These are phyloP conservation scores for Ophion ellenae DNA, from an alignment of 2,888 invertebrate genomes.

Conservation along the genomic window DNA sequence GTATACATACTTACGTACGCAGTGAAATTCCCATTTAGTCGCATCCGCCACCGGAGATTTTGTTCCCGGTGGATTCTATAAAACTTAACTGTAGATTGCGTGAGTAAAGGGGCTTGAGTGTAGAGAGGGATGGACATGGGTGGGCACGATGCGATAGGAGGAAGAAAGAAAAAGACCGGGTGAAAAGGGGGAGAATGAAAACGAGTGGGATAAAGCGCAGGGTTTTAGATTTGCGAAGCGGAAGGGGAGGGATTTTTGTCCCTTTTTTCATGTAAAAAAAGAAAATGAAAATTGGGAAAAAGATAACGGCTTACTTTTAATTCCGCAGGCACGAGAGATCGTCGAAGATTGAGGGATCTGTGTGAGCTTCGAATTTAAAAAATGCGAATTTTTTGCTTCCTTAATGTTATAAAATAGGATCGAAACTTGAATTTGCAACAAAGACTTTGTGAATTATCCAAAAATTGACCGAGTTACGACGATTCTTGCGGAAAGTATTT, in stretches of 20 bases:
- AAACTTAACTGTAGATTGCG: conserved; percentile 70
- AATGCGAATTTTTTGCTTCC: too few species aligned
- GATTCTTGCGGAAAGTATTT: too few species aligned
- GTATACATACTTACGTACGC: conserved; percentile 9
- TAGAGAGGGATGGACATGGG: conserved; percentile 32
- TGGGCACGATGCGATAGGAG: conserved; percentile 29
- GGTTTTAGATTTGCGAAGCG: not conserved
- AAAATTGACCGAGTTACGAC: too few species aligned
- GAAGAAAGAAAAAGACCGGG: conserved; percentile 25
- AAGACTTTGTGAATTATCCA: too few species aligned
- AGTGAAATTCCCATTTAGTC: conserved; percentile 58
- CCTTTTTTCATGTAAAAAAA: conserved; percentile 1
- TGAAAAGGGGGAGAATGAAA: conserved; percentile 15
- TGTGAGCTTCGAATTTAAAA: too few species aligned
- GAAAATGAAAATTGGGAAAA: not conserved
- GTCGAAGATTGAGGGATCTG: too few species aligned
- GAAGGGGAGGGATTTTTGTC: not conserved
- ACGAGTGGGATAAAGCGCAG: conserved; percentile 20
- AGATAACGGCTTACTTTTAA: too few species aligned
- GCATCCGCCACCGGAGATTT: conserved; percentile 52
- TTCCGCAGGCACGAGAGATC: too few species aligned
- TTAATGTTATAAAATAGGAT: too few species aligned
- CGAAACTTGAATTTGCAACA: too few species aligned
- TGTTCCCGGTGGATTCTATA: conserved; percentile 61
- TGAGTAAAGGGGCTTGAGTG: conserved; percentile 44